These are phyloP conservation scores for Scaptomyza caliginosa DNA, from an alignment of 2,888 invertebrate species.

Conservation along the genomic window DNA sequence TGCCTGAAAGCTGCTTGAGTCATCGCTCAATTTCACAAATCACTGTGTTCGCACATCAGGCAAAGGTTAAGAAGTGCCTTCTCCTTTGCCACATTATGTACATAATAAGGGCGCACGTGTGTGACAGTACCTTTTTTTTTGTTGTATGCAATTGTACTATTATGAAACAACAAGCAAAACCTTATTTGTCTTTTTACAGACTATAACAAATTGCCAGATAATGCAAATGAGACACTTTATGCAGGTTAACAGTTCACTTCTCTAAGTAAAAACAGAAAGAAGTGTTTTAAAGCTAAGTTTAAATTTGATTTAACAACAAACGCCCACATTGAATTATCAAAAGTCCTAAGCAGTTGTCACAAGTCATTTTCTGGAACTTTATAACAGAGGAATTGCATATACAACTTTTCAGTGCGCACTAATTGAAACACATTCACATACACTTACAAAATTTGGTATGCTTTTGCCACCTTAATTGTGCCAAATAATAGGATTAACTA, in stretches of 20 bases:
- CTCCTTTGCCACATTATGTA: constrained; percentile 2
- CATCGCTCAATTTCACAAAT: constrained; percentile 36
- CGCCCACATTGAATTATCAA: constrained; percentile 18
- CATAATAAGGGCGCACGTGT: constrained; percentile 38
- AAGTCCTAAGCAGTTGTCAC: constrained; percentile 1
- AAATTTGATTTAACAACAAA: constrained; percentile 47
- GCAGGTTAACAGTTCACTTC: background rate
- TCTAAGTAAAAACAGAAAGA: background rate
- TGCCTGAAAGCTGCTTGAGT: constrained; percentile 36
- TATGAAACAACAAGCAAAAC: constrained; percentile 43
- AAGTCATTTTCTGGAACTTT: background rate
- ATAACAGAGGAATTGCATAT: constrained; percentile 6
- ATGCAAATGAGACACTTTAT: background rate
- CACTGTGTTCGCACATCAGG: background rate
- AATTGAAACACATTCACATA: background rate
- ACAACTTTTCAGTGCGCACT: background rate
- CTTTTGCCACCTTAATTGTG: constrained; percentile 31
- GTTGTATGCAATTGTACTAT: constrained; percentile 44
- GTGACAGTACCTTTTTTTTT: constrained; percentile 7
- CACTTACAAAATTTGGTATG: constrained; percentile 48
- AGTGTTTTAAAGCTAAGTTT: background rate
- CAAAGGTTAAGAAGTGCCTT: constrained; percentile 12
- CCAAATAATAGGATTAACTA: constrained; percentile 60
- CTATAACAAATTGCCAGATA: background rate
- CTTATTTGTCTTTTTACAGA: constrained; percentile 1